A percentile compares a stretch with the other conserved stretches of the same genome.
Evolutionary conservation across 2,113 vertebrate genomes (phyloP).

Genomic region (Prolemur simus): DNA sequence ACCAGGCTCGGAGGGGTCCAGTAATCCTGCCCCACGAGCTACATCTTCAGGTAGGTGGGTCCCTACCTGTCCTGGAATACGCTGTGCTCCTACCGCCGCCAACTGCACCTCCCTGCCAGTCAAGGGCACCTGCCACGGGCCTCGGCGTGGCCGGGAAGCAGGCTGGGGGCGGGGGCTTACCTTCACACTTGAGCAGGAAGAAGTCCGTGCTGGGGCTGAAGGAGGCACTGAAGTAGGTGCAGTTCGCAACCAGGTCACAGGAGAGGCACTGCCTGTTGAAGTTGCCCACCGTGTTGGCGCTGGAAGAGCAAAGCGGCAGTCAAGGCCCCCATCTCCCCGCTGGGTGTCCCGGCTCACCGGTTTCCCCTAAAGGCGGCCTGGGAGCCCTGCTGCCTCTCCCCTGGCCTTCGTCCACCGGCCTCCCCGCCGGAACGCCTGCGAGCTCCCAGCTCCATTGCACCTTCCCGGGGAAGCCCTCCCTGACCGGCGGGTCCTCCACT

Average conservation of each 20-base stretch:
- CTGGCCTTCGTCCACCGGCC: fast-evolving
- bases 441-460: fast-evolving
- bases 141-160: fast-evolving
- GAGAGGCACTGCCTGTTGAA: slow-evolving; percentile 96
- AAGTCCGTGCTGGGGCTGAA: slow-evolving; percentile 91
- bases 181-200: slow-evolving; percentile 94
- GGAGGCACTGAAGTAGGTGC: slow-evolving; percentile 91
- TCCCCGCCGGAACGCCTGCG: fast-evolving
- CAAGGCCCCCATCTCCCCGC: fast-evolving
- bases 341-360: fast-evolving
- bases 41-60: fast-evolving
- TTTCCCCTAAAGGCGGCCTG: fast-evolving
- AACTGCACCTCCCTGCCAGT: neutral
- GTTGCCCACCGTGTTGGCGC: slow-evolving; percentile 92
- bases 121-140: neutral
- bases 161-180: slow-evolving; percentile 76
- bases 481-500: fast-evolving
- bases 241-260: slow-evolving; percentile 91
- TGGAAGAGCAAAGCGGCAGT: slow-evolving; percentile 74
- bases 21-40: fast-evolving
- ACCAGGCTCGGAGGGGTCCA: neutral
- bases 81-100: fast-evolving
- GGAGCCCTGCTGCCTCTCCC: fast-evolving
- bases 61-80: fast-evolving
- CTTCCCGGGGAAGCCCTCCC: neutral